Percentiles rank a stretch among this genome's conserved stretches.
Conservation (phyloP, 2,888 invertebrate species). For the Theodoxus fluviatilis region DNA sequence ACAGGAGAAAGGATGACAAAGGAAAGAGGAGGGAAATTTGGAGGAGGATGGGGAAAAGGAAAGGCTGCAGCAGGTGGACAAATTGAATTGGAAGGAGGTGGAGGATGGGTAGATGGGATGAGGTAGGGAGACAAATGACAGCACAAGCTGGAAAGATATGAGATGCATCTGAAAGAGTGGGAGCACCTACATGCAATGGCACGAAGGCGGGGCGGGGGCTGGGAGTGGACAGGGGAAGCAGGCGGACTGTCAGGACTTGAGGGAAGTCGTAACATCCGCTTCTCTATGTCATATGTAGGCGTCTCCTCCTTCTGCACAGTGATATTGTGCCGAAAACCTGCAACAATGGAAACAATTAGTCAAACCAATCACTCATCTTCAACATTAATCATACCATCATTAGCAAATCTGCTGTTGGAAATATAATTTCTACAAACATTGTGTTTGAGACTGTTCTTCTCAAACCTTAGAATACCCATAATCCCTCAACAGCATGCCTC, state of each 20-base stretch:
- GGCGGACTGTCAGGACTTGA: constrained; percentile 81
- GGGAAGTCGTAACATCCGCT: constrained; percentile 68
- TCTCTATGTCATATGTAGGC: constrained; percentile 39
- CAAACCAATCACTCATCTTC: too few species aligned
- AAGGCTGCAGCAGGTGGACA: too few species aligned
- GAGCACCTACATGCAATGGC: constrained; percentile 86
- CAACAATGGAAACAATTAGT: constrained; percentile 18
- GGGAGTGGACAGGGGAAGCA: constrained; percentile 73
- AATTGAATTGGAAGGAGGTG: too few species aligned
- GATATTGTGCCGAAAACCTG: constrained; percentile 93
- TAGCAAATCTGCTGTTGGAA: too few species aligned
- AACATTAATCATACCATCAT: too few species aligned
- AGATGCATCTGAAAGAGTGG: neutral
- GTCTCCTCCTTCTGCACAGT: constrained; percentile 79
- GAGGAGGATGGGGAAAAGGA: too few species aligned
- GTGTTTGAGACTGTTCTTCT: too few species aligned
- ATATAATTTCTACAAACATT: too few species aligned
- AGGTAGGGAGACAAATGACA: neutral
- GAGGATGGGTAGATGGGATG: neutral
- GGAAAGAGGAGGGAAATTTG: too few species aligned
- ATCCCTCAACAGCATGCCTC: too few species aligned
- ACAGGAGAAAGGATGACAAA: too few species aligned
- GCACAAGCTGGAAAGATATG: neutral
- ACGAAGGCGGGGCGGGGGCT: constrained; percentile 69
- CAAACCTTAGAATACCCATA: too few species aligned